Percentiles rank a stretch among this genome's conserved stretches.
These are phyloP conservation scores for Theristicus caerulescens DNA, from an alignment of 2,113 vertebrate genomes.

Conservation along the genomic window DNA sequence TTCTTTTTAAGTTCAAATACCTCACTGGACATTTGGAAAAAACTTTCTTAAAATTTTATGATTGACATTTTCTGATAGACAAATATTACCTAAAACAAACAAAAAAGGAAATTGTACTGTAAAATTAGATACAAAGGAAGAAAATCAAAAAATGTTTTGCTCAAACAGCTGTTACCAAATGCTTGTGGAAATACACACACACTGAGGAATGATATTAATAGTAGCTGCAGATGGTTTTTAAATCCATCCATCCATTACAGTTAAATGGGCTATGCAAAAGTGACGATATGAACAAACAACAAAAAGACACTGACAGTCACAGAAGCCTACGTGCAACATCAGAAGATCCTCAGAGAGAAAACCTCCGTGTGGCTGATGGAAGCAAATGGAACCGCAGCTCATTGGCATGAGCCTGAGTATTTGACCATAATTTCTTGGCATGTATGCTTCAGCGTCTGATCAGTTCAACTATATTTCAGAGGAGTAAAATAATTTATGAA, in stretches of 20 bases:
- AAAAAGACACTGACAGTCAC: background rate
- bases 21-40: background rate
- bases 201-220: slow-evolving; percentile 36
- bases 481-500: background rate
- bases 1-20: background rate
- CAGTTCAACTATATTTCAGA: background rate
- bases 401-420: background rate
- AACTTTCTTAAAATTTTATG: background rate
- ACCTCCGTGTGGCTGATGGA: background rate
- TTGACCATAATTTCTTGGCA: background rate
- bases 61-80: background rate
- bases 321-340: background rate
- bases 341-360: background rate
- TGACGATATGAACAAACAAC: background rate
- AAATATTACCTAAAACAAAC: background rate
- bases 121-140: slow-evolving; percentile 28
- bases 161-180: slow-evolving; percentile 34
- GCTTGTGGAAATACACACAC: background rate
- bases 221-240: slow-evolving; percentile 33
- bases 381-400: background rate
- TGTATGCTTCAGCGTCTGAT: accelerated
- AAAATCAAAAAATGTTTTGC: background rate
- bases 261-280: background rate
- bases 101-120: background rate
- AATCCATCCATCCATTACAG: slow-evolving; percentile 14